Percentiles rank a stretch among this genome's conserved stretches.
Conservation (phyloP, 2,113 vertebrate genomes). For the Cervus canadensis region DNA sequence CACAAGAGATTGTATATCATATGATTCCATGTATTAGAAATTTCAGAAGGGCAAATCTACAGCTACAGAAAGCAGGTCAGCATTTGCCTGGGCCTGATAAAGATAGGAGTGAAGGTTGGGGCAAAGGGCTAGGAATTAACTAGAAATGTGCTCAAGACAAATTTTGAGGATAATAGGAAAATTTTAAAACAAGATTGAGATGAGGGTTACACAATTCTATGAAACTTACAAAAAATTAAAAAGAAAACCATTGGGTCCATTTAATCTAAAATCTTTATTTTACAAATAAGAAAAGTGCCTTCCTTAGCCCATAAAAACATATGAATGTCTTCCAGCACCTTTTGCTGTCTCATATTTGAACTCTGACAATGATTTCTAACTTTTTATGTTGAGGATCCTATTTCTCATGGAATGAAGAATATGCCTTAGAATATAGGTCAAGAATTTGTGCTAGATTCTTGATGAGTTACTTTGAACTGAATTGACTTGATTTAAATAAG, state of each 20-base stretch:
- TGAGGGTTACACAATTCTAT: neutral
- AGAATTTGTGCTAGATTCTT: neutral
- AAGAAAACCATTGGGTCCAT: neutral
- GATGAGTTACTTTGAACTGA: constrained; percentile 13
- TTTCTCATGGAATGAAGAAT: neutral
- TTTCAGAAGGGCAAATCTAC: neutral
- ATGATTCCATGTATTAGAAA: neutral
- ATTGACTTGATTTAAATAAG: neutral
- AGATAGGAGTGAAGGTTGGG: neutral
- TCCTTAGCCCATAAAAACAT: neutral
- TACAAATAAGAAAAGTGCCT: neutral
- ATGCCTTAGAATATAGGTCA: neutral
- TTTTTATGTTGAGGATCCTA: neutral
- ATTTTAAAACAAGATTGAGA: neutral
- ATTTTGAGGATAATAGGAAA: neutral
- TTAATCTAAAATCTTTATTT: neutral
- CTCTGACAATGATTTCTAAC: neutral
- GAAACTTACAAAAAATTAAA: neutral
- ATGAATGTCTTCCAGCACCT: neutral
- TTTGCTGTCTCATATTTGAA: neutral
- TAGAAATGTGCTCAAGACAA: neutral
- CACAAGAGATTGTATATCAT: neutral
- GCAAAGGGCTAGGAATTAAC: neutral
- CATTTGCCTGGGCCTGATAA: neutral
- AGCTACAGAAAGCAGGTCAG: neutral